These are phyloP conservation scores for Meiosimyza platycephala DNA, from an alignment of 2,888 invertebrate genomes.

Conservation along the genomic window DNA sequence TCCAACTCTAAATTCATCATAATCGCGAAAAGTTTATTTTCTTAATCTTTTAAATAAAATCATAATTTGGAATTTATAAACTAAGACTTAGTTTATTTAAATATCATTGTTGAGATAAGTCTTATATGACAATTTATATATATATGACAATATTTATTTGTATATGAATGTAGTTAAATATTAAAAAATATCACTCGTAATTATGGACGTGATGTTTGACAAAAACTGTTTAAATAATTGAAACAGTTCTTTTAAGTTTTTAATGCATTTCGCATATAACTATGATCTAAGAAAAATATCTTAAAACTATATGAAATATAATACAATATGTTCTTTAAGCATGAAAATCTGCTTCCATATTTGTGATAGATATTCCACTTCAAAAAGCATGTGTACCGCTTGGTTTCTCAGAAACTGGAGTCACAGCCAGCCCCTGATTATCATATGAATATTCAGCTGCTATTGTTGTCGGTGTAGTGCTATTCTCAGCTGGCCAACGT, in stretches of 20 bases:
- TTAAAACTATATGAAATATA: not conserved
- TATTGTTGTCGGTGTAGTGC: conserved; percentile 73
- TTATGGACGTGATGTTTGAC: conserved; percentile 48
- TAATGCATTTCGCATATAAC: conserved; percentile 22
- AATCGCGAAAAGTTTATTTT: no score
- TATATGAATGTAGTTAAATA: conserved; percentile 1
- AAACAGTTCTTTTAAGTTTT: conserved; percentile 7
- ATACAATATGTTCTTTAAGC: no score
- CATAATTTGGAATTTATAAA: no score
- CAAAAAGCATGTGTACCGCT: conserved; percentile 47
- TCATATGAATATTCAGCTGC: conserved; percentile 80
- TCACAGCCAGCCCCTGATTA: conserved; percentile 80
- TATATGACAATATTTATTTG: conserved; percentile 2
- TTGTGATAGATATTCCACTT: conserved; percentile 3
- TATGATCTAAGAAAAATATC: not conserved
- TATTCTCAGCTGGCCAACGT: conserved; percentile 81
- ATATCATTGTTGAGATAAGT: no score
- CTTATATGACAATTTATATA: not conserved
- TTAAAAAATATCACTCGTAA: conserved; percentile 45
- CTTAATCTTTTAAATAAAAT: no score
- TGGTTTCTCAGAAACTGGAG: conserved; percentile 67
- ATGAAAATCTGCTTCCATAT: no score
- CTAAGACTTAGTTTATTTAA: no score
- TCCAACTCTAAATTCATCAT: no score
- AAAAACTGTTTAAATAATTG: not conserved